Base-by-base conservation (phyloP, 2,113 vertebrate genomes). In the Hippocampus guttulatus region DNA sequence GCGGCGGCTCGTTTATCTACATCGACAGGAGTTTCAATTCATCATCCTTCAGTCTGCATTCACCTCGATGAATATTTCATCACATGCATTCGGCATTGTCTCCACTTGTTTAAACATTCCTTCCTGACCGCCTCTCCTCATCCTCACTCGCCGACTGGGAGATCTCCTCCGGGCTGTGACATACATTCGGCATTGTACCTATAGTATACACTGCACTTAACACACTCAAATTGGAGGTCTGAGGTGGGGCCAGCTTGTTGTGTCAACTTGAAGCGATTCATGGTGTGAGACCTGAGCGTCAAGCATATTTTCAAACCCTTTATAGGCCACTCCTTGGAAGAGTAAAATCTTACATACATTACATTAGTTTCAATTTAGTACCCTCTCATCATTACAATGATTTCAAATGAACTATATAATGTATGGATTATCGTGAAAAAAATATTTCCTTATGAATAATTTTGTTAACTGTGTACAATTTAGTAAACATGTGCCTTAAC, bases 1-100 rank as follows among this genome's bases (percentile, higher is more conserved):
- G 16, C 64, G 15, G 20, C 38, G 30, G 41, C 57, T 61, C 25
- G 45, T 83, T 85, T 75, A 83, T 80, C 76, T 68, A 84, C 74
- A 88, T 84, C 88, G 85, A 85, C 85, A 87, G 71, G 78, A 83
- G 80, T 85, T 88, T 80, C 81, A 83, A 67, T 78, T 77, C 85
- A 89, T 89, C 85, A 86, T 89, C 85, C 85, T 74, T 77, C 71
- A 43, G 71, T 63, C 73, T 25, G n/a, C 43, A 18, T 47, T 82
- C 64, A 73, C 83, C 79, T 77, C 33, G 47, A 78, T 89, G 45
- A 89, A 88, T 85, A 84, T 86, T 89, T 88, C 76, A 88, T 83
- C 81, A 77, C 74, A 77, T 75, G 64, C 78, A 69, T 80, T 82
- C 79, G 73, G 61, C 78, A 73, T 81, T 83, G 77, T 79, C 65